Conservation (phyloP, 2,797 vertebrate genomes). For the Halcyon chelicuti region DNA sequence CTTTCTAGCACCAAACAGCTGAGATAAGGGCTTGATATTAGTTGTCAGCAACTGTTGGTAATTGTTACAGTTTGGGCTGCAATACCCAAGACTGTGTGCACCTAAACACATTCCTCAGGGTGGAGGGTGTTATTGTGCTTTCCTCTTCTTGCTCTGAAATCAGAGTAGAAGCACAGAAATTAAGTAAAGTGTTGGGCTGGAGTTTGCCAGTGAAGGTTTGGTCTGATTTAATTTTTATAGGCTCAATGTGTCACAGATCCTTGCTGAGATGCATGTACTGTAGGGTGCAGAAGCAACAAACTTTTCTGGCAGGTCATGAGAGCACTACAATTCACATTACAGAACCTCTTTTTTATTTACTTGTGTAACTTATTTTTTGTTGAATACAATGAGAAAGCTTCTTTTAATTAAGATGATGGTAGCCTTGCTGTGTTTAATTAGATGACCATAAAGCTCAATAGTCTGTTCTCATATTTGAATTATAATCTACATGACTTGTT, state of each 20-base stretch:
- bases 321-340: background rate
- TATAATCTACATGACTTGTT: constrained; percentile 33
- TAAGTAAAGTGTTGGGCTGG: background rate
- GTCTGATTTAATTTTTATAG: background rate
- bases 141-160: background rate
- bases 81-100: background rate
- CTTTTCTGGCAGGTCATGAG: background rate
- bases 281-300: background rate
- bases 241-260: background rate
- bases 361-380: background rate
- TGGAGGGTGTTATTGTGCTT: background rate
- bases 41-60: background rate
- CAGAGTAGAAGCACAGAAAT: background rate
- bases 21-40: background rate
- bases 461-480: constrained; percentile 38
- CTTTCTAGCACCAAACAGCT: background rate
- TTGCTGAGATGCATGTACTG: background rate
- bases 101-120: background rate
- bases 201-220: background rate
- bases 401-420: constrained; percentile 58
- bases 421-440: constrained; percentile 61
- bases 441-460: background rate
- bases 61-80: background rate
- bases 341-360: constrained; percentile 1
- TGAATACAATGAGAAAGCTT: background rate